Conservation (phyloP, 2,888 invertebrate species). For the Blera fallax region DNA sequence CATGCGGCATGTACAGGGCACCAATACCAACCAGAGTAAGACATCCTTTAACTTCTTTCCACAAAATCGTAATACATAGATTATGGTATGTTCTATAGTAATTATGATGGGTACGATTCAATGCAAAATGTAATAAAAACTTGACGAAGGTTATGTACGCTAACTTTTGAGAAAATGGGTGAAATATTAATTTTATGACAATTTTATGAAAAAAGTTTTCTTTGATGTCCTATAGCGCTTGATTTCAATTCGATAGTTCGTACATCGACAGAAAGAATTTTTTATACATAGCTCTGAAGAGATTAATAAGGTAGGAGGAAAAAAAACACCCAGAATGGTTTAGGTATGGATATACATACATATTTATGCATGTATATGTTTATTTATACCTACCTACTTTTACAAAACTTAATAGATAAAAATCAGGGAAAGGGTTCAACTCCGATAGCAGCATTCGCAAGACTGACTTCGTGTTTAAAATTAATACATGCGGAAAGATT, state of each 20-base stretch:
- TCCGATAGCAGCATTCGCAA: too few species aligned
- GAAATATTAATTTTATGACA: constrained; percentile 59
- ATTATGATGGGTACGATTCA: constrained; percentile 51
- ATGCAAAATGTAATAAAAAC: constrained; percentile 43
- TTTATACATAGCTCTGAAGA: not conserved
- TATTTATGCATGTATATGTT: too few species aligned
- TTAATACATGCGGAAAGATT: too few species aligned
- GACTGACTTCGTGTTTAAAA: too few species aligned
- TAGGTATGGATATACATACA: not conserved
- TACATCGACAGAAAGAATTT: not conserved
- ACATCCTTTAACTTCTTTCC: constrained; percentile 3
- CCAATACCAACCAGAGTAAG: constrained; percentile 4
- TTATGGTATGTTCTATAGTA: constrained; percentile 50
- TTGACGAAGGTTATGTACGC: constrained; percentile 43
- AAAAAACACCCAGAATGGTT: not conserved
- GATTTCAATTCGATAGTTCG: constrained; percentile 31
- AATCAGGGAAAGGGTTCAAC: too few species aligned
- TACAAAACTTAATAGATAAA: too few species aligned
- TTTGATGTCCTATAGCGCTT: constrained; percentile 24
- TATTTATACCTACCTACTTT: too few species aligned
- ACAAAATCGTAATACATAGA: constrained; percentile 19
- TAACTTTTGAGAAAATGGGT: constrained; percentile 23
- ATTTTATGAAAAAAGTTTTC: constrained; percentile 30
- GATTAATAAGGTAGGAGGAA: not conserved
- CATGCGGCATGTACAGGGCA: constrained; percentile 6